Base-by-base conservation (phyloP, 2,888 invertebrate species). In the Sarcophaga subvicina region DNA sequence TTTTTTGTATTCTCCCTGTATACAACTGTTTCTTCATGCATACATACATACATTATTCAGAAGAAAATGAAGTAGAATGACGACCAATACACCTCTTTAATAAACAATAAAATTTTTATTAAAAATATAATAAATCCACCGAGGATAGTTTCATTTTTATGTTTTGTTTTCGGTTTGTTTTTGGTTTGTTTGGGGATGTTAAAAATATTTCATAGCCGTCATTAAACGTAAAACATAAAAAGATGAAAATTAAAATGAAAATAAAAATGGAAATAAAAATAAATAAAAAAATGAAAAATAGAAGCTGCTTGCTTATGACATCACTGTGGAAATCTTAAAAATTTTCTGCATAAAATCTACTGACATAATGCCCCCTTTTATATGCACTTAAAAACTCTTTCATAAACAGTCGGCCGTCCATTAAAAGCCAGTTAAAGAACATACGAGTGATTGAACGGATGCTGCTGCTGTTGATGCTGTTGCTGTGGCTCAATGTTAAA, bases 361-460 rank as follows among this genome's bases (percentile, higher is more conserved):
- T 91, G 91, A 91, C 91, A 91, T 90, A 91, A 91, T 91, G 91
- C 90, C 91, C 91, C 90, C 90, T 90, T 91, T 91, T 91, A 90
- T 88, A 83, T 87, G 89, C 89, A 71, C 76, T 78, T 83, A 80
- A 83, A 71, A 70, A 64, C 54, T 47, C 79, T 79, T 79, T 71
- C 63, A 71, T 71, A 20, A 70, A 64, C 49, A 71, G 60, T 62
- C 78, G 20, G 27, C 37, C 62, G 27, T n/a, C 45, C 37, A 70
- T 47, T 45, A 10, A 59, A 22, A n/a, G n/a, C 8, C 66, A n/a
- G 37, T 62, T 22, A 37, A 72, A 8, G 27, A 69, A 10, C 5
- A 2, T 14, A 45, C 22, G 12, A 59, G 22, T 20, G 54, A 25
- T 14, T 63, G 60, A 1, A 27, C 20, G 66, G 14, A 66, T 22